Evolutionary conservation across 2,797 vertebrate genomes (phyloP).

Genomic region (Spatula versicolor): DNA sequence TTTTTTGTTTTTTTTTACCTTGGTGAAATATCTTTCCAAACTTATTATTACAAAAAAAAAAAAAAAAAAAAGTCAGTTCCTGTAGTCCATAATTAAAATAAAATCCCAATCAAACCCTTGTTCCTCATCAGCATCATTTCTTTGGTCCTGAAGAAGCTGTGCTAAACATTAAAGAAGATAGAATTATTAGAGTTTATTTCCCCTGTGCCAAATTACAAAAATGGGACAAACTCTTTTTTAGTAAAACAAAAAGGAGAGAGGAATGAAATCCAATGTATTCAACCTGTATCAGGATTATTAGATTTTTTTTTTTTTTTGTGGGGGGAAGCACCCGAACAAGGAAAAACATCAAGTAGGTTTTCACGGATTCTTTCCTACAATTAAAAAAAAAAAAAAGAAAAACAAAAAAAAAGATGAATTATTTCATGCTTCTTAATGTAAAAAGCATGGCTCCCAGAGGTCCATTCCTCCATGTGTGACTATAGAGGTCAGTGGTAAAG

Average conservation of each 20-base stretch:
- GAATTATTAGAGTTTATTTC: neutral
- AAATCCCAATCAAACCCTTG: slow-evolving; percentile 18
- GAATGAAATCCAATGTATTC: neutral
- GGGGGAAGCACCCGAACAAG: slow-evolving; percentile 14
- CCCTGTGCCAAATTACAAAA: neutral
- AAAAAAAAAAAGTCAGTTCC: neutral
- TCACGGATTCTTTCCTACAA: slow-evolving; percentile 16
- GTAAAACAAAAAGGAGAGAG: neutral
- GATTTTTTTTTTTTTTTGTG: too few relatives aligned
- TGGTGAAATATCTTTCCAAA: slow-evolving; percentile 77
- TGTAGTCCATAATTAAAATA: neutral
- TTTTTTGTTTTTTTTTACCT: slow-evolving; percentile 76
- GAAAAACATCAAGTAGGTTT: slow-evolving; percentile 31
- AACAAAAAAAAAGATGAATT: neutral
- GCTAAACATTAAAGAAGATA: neutral
- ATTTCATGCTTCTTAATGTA: slow-evolving; percentile 35
- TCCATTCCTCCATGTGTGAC: slow-evolving; percentile 7
- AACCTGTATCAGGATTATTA: neutral
- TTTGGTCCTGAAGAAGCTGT: slow-evolving; percentile 16
- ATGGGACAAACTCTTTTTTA: neutral
- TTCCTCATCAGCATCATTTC: neutral
- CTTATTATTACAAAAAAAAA: slow-evolving; percentile 12
- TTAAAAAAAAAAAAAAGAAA: neutral
- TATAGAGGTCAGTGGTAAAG: slow-evolving; percentile 4
- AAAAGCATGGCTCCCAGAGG: slow-evolving; percentile 30